phyloP scores from a whole-genome alignment of 1,140 invertebrate species.

The Drosophila burlai region DNA sequence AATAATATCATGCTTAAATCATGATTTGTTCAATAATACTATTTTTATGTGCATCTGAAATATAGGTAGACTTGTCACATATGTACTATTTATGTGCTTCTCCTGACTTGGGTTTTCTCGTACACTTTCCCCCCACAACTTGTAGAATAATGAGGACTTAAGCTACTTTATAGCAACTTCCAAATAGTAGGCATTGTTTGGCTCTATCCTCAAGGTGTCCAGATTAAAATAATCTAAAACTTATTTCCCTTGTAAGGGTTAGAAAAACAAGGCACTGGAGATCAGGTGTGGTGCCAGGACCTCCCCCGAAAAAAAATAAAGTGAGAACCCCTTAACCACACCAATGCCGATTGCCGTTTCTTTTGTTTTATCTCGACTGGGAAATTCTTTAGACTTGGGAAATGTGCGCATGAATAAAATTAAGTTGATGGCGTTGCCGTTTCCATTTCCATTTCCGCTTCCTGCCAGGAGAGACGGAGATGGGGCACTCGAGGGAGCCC shows the following conservation, averaged over 20 bases:
- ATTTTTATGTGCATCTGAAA: no score
- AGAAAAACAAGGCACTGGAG: not conserved
- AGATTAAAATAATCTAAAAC: not conserved
- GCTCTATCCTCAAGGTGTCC: not conserved
- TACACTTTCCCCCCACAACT: not conserved
- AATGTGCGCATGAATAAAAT: conserved; percentile 79
- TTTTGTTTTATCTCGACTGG: conserved; percentile 70
- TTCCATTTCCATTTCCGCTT: conserved; percentile 77
- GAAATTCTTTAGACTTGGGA: conserved; percentile 64
- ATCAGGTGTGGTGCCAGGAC: conserved; percentile 5
- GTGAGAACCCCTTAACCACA: conserved; percentile 3
- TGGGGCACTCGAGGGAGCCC: conserved; percentile 21
- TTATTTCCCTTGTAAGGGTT: not conserved
- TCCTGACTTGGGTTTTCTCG: no score
- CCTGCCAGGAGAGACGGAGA: conserved; percentile 24
- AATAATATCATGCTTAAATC: no score
- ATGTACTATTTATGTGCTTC: no score
- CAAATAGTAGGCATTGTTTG: not conserved
- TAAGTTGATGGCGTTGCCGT: conserved; percentile 74
- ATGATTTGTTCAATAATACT: no score
- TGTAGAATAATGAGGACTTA: not conserved
- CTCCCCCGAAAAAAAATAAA: not conserved
- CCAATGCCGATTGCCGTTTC: conserved; percentile 4
- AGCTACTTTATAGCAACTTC: not conserved
- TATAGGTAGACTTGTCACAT: no score